Base-by-base conservation (phyloP, 2,113 vertebrate genomes). In the Thunnus maccoyii region DNA sequence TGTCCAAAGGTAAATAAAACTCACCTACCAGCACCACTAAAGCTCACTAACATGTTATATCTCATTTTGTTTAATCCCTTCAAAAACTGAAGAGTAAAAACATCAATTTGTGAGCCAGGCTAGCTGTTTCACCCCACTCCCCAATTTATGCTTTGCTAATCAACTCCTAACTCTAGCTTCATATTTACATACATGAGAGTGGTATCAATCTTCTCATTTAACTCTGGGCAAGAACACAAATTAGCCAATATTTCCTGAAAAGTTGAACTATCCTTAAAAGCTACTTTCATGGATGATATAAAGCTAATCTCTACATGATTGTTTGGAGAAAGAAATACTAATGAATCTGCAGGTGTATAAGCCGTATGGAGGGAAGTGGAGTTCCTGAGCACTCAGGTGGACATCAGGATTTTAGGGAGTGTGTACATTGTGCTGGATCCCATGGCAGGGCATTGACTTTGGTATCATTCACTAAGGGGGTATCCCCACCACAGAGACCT, bases 391-490 rank as follows among this genome's bases (percentile, higher is more conserved):
- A 78, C 85, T 82, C 22, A 0, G 15, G 27, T 41, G 74, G 41
- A 78, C 55, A 3, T 76, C 64, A 83, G 88, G 71, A 15, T 78
- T 76, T 71, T 10, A 61, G 81, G 81, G 86, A 76, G 77, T 6
- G 50, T 80, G 79, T 58, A 47, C n/a, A 56, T 74, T 0, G 56
- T 41, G 74, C 86, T 47, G 48, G 75, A 80, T 88, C 93, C 64
- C 66, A 30, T 44, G 80, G 88, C 74, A 56, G 84, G 87, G 92
- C 92, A 88, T 94, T 91, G 74, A 92, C 94, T 95, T 95, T 94
- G 94, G 95, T 95, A 95, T 96, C 93, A 93, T 95, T 94, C 94
- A 92, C 91, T 89, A 75, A 65, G 88, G 87, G 87, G 91, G 90
- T 88, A 93, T 92, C 92, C 87, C 89, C 79, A 47, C 87, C 82